Percentiles rank a stretch among this genome's conserved stretches.
Conservation (phyloP, 2,797 vertebrate species). For the Notolabrus celidotus region DNA sequence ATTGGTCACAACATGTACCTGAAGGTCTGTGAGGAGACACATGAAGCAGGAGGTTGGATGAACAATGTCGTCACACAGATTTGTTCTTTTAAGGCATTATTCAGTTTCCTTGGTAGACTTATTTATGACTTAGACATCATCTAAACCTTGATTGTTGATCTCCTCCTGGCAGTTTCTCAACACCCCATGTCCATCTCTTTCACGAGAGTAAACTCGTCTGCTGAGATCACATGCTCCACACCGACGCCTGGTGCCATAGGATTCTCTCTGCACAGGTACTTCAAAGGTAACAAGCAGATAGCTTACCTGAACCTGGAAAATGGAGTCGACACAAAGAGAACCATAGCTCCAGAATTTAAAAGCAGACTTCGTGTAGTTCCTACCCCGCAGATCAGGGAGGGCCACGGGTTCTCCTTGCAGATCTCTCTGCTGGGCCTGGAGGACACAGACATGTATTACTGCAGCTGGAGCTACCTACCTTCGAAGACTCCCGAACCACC, state of each 20-base stretch:
- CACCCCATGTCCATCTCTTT: constrained; percentile 29
- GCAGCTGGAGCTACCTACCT: constrained; percentile 48
- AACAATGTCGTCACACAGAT: too few species aligned
- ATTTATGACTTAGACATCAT: too few species aligned
- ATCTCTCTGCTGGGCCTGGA: constrained; percentile 53
- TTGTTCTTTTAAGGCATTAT: too few species aligned
- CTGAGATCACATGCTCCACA: constrained; percentile 65
- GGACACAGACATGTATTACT: constrained; percentile 78
- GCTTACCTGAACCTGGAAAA: constrained; percentile 14
- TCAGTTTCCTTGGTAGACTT: too few species aligned
- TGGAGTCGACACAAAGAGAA: fast-evolving
- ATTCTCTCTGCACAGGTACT: constrained; percentile 49
- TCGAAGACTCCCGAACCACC: fast-evolving
- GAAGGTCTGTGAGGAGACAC: too few species aligned
- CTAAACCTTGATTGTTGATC: too few species aligned
- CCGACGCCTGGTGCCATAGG: fast-evolving
- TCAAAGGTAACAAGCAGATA: not conserved
- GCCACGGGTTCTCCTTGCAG: constrained; percentile 41
- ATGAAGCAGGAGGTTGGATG: not conserved
- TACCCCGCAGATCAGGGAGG: fast-evolving
- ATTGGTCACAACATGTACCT: not conserved
- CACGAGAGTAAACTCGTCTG: constrained; percentile 60
- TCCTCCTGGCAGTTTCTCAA: constrained; percentile 57
- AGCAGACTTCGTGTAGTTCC: constrained; percentile 24
- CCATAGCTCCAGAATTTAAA: fast-evolving